A percentile compares a stretch with the other conserved stretches of the same genome.
Evolutionary conservation across 2,888 invertebrate genomes (phyloP).

Genomic region (Tiliacea aurago): DNA sequence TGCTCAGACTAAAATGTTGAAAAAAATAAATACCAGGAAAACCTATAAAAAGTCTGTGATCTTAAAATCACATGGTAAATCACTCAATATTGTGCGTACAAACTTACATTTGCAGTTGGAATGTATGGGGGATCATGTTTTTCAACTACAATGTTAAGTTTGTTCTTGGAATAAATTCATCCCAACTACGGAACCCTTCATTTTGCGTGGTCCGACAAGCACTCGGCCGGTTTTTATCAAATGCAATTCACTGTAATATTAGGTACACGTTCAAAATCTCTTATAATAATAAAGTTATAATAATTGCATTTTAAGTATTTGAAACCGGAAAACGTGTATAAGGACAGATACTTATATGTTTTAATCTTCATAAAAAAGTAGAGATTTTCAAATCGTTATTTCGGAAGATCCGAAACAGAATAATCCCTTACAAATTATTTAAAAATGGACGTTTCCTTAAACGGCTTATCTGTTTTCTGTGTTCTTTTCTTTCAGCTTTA

Average conservation of each 20-base stretch:
- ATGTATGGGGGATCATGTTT: no score
- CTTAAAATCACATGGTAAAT: no score
- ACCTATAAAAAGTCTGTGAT: no score
- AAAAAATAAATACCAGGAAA: no score
- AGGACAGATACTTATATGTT: not conserved
- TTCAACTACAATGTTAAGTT: no score
- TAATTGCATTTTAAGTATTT: not conserved
- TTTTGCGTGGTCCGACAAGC: no score
- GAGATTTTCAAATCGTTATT: slow-evolving; percentile 9
- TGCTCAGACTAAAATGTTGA: no score
- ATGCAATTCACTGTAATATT: not conserved
- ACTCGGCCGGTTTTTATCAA: not conserved
- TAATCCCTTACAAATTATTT: slow-evolving; percentile 28
- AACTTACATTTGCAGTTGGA: no score
- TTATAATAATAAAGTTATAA: not conserved
- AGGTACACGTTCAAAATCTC: not conserved
- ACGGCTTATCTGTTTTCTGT: slow-evolving; percentile 9
- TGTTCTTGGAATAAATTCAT: no score
- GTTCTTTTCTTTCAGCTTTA: slow-evolving; percentile 11
- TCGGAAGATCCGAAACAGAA: slow-evolving; percentile 10
- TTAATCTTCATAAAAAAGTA: not conserved
- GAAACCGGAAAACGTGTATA: not conserved
- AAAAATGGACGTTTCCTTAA: slow-evolving; percentile 34
- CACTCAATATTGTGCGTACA: no score
- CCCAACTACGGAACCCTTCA: no score